Conservation (phyloP, 2,797 vertebrate species). For the Micromesistius poutassou region DNA sequence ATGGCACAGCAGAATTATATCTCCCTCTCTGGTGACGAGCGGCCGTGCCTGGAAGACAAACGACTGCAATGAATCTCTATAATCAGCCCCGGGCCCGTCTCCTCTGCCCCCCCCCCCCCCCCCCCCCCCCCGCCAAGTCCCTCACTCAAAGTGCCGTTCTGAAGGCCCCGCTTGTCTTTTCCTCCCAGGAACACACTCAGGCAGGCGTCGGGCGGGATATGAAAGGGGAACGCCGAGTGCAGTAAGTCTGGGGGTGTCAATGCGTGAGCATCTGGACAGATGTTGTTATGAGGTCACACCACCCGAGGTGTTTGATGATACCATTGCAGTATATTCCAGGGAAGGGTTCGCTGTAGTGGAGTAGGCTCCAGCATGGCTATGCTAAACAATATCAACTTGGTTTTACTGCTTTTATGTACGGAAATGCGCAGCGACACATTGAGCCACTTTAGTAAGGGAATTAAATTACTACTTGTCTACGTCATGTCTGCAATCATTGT, state of each 20-base stretch:
- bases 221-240: not conserved
- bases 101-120: constrained; percentile 12
- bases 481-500: no score
- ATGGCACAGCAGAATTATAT: constrained; percentile 45
- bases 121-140: not conserved
- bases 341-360: not conserved
- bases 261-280: not conserved
- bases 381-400: not conserved
- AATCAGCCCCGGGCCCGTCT: constrained; percentile 39
- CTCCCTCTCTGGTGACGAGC: constrained; percentile 43
- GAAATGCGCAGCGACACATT: not conserved
- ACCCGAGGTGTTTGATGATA: not conserved
- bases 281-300: not conserved
- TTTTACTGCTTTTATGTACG: not conserved
- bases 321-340: not conserved
- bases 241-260: not conserved
- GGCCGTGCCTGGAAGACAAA: constrained; percentile 61
- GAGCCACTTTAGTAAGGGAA: not conserved
- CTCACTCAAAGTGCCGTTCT: not conserved
- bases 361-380: not conserved
- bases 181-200: no score
- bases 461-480: not conserved
- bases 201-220: no score
- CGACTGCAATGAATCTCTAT: constrained; percentile 65
- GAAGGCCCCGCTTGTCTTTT: not conserved